A percentile compares a stretch with the other conserved stretches of the same genome.
phyloP scores from a whole-genome alignment of 1,140 invertebrate genomes.

The Cydia strobilella region DNA sequence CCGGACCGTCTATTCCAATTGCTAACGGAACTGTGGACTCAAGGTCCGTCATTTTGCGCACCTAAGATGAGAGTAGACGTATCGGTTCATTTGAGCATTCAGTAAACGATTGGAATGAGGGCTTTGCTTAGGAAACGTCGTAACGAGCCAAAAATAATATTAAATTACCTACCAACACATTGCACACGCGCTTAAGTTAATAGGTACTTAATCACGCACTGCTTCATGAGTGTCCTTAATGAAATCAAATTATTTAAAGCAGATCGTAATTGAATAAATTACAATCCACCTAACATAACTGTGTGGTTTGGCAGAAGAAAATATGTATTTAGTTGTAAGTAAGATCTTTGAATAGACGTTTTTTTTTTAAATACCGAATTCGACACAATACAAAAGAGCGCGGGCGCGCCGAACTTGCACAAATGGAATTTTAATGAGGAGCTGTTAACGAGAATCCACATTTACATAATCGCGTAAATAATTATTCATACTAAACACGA shows the following conservation, averaged over 20 bases:
- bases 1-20: constrained; percentile 21
- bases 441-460: constrained; percentile 63
- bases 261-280: constrained; percentile 29
- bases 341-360: too few species aligned
- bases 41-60: neutral
- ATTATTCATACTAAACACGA: constrained; percentile 67
- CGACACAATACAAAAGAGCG: constrained; percentile 61
- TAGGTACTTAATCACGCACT: neutral
- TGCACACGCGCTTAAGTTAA: neutral
- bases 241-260: constrained; percentile 19
- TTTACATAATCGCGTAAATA: constrained; percentile 72
- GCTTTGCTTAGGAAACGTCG: too few species aligned
- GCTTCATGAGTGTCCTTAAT: neutral
- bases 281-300: constrained; percentile 34
- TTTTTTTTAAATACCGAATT: constrained; percentile 53
- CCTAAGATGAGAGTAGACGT: neutral
- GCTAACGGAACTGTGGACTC: neutral
- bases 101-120: too few species aligned
- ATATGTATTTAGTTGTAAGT: too few species aligned
- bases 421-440: constrained; percentile 74
- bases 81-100: neutral
- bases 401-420: constrained; percentile 55
- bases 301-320: too few species aligned
- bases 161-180: too few species aligned
- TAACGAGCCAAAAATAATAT: too few species aligned